Evolutionary conservation across 2,888 invertebrate genomes (phyloP), one percentile per base, ranked within the genome.

Genomic region (Andrena praecox): DNA sequence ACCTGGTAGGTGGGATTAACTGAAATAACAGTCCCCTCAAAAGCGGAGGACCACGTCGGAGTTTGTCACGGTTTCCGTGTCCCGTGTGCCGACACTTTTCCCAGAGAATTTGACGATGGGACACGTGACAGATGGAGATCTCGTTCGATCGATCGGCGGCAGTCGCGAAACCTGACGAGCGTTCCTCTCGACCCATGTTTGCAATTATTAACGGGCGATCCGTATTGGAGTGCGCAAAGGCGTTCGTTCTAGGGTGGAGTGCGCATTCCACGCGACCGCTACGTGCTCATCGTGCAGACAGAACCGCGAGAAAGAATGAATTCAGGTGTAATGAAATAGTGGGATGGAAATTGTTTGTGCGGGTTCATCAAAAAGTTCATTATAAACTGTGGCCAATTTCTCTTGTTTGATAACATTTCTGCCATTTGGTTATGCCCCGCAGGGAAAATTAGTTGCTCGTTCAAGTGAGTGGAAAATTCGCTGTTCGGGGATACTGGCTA

Each of bases 291-390:
- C 2, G n/a, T 33, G 0, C 20, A 24, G 7, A 12, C 6, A 8
- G 7, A 20, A 8, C 42, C 12, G 2, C 0, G 2, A 2, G 31
- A 50, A 59, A 31, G 42, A 50, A 10, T 2, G 12, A 76, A 4
- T 10, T 16, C 7, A 10, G 5, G 48, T 63, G 35, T n/a, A 69
- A 70, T 24, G 68, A 64, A 50, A 70, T 24, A 10, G n/a, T 5
- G 33, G 10, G 12, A 10, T 2, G 59, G 0, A 66, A 66, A 70
- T 77, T 69, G 63, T 12, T n/a, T 3, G 8, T 1, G 12, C 8
- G 10, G 63, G 10, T 68, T 78, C 29, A 24, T 67, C n/a, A 29
- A 50, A 78, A 80, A 72, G 12, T 77, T 62, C 59, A 52, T 77
- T 48, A 20, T 29, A 10, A 48, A 33, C 75, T 20, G 12, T 6